These are phyloP conservation scores for Bubo blakistoni DNA, from an alignment of 2,113 vertebrate genomes.

Conservation along the genomic window DNA sequence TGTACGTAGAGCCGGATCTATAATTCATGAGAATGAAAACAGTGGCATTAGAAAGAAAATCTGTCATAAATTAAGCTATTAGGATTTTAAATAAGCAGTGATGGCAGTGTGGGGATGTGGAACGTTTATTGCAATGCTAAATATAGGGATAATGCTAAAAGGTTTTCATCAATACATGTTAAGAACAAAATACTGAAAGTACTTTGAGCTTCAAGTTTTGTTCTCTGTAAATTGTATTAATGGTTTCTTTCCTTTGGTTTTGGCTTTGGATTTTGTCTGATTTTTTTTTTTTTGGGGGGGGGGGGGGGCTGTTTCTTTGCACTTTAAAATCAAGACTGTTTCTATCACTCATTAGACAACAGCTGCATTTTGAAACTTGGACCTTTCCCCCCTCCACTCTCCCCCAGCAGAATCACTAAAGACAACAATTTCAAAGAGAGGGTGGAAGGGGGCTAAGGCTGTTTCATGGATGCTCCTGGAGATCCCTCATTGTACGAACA, in stretches of 20 bases:
- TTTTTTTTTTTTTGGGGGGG: not conserved
- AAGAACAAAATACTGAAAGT: not conserved
- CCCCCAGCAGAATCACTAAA: not conserved
- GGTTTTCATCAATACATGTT: not conserved
- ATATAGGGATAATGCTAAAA: not conserved
- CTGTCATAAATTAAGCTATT: slow-evolving; percentile 4
- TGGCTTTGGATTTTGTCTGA: not conserved
- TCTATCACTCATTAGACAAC: not conserved
- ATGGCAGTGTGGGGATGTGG: not conserved
- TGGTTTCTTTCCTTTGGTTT: not conserved
- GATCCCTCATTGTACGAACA: not conserved
- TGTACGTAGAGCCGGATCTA: not conserved
- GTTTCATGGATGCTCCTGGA: not conserved
- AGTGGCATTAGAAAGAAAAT: slow-evolving; percentile 4
- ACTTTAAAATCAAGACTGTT: not conserved
- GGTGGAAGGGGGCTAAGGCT: not conserved
- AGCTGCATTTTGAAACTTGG: not conserved
- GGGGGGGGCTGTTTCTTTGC: not conserved
- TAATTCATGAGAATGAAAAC: slow-evolving; percentile 18
- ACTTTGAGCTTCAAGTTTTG: not conserved
- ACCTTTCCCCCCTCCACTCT: not conserved
- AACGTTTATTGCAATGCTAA: slow-evolving; percentile 4
- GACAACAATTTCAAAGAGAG: not conserved
- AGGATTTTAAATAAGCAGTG: not conserved
- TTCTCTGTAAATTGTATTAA: not conserved